A percentile compares a stretch with the other conserved stretches of the same genome.
These are phyloP conservation scores for Diploptera punctata DNA, from an alignment of 2,888 invertebrate species.

Conservation along the genomic window DNA sequence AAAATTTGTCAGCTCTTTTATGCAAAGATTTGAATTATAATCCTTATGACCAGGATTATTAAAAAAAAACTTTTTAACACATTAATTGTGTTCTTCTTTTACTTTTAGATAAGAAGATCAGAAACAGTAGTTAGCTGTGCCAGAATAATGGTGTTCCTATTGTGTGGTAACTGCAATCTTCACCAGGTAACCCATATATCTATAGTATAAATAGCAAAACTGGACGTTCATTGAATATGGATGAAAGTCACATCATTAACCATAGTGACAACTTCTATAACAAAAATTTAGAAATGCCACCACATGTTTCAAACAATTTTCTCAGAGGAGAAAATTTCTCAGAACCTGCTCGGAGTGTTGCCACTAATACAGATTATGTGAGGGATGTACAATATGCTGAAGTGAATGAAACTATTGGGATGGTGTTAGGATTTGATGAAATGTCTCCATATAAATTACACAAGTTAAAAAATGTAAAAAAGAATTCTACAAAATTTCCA, in stretches of 20 bases:
- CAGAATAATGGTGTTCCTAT: too few relatives aligned
- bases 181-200: too few relatives aligned
- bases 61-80: too few relatives aligned
- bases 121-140: too few relatives aligned
- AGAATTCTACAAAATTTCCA: neutral
- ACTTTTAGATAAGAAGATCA: too few relatives aligned
- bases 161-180: too few relatives aligned
- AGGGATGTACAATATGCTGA: constrained; percentile 12
- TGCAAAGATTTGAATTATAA: too few relatives aligned
- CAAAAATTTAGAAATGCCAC: neutral
- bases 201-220: too few relatives aligned
- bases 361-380: constrained; percentile 12
- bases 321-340: neutral
- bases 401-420: constrained; percentile 7
- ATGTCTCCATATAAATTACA: constrained; percentile 10
- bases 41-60: too few relatives aligned
- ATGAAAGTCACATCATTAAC: neutral
- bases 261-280: neutral
- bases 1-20: too few relatives aligned
- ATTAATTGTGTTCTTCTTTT: too few relatives aligned
- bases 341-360: constrained; percentile 15
- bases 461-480: constrained; percentile 4
- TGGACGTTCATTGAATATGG: neutral
- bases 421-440: constrained; percentile 21
- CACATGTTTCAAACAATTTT: neutral